Evolutionary conservation across 2,113 vertebrate genomes (phyloP), one percentile per base, ranked within the genome.

Genomic region (Vidua chalybeata): DNA sequence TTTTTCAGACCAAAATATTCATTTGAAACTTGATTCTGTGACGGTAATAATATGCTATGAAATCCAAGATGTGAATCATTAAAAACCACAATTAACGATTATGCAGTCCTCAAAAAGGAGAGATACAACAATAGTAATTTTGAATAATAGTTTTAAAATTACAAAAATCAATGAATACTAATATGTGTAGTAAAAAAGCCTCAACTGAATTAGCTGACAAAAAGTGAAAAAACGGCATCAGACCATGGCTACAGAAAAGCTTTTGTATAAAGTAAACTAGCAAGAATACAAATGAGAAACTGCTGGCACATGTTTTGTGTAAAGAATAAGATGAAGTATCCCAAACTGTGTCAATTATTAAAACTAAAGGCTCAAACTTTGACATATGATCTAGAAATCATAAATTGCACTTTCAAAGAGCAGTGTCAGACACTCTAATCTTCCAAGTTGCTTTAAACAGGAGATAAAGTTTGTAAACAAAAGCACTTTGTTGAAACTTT

Each of bases 91-190:
- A 94, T 96, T 97, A 97, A 91, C 20, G 31, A 69, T 84, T 77
- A 76, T 84, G 80, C 69, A 94, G 77, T 64, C 77, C 81, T 94
- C 93, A 87, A 93, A 92, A 95, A 86, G 16, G 33, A 84, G 87
- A 89, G 73, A 91, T 79, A 75, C 45, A 93, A 84, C 86, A 89
- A 94, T 82, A 92, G 54, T 87, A 94, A 95, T 95, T 96, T 95
- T 92, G 93, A 95, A 91, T 89, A 95, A 95, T 84, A 94, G 69
- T 95, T 96, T 95, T 79, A 64, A 95, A 96, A 87, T 95, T 33
- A 95, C 68, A 96, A 97, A 96, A 95, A 94, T 94, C 94, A 92
- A 97, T 96, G 91, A 93, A 95, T 94, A 87, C 94, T 97, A 94
- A 94, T 95, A 93, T 35, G 64, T 58, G 61, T 81, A 87, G 86